Evolutionary conservation across 2,797 vertebrate genomes (phyloP), one percentile per base, ranked within the genome.

Genomic region (Sebastes matsubarae): DNA sequence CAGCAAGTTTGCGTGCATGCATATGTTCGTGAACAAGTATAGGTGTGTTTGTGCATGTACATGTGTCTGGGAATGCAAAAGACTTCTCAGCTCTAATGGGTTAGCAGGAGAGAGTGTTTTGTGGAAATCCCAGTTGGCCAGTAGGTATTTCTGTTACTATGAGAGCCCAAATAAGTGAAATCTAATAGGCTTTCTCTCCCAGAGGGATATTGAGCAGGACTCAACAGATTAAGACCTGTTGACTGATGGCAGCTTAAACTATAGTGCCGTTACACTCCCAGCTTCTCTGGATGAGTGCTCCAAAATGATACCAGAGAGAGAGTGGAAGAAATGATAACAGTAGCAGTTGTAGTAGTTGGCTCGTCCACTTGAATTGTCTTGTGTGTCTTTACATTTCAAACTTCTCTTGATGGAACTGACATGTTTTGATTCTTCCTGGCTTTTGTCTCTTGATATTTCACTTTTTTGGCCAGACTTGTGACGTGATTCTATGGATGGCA

Each of bases 211-310:
- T 77, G 93, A 95, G 89, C 60, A 85, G 84, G 89, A 93, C 93
- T 94, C 93, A 91, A 91, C 91, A 95, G 92, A 96, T 95, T 94
- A 95, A 90, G 91, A 93, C 88, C 83, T 92, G 94, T 82, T 95
- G 94, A 95, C 80, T 93, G 95, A 95, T 86, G 91, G 93, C 87
- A 92, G 91, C 88, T 94, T 92, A 84, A 93, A 93, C 89, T 92
- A 88, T 85, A 90, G 89, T 82, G 90, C 88, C 79, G 89, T 93
- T 87, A 84, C 92, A 89, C 89, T 87, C 79, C 82, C 65, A 58
- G 77, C 88, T 80, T 80, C 85, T 87, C 76, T 36, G 52, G 77
- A 74, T 85, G 87, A 91, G 80, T 81, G 83, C 75, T 85, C 63
- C 80, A 52, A 68, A 83, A 82, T 63, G 70, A 88, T 64, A 87